These are phyloP conservation scores for Apostichopus leukothele DNA, from an alignment of 53 echinoderm and acorn worm genomes.

Conservation along the genomic window DNA sequence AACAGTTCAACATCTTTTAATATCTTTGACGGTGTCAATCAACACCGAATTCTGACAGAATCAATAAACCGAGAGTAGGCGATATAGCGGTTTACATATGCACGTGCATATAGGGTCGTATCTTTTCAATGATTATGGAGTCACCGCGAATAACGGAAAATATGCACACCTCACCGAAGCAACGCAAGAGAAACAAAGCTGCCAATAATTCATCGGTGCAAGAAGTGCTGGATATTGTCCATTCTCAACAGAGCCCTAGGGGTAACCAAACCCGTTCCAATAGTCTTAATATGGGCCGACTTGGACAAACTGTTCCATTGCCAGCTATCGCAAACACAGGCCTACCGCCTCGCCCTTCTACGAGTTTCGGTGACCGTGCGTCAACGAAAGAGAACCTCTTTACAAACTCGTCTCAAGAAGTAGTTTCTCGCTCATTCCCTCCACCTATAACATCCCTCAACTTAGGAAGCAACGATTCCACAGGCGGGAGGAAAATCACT, in stretches of 20 bases:
- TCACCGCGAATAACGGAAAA: not conserved
- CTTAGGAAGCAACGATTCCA: not conserved
- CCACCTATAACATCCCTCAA: constrained; percentile 10
- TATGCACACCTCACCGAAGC: not conserved
- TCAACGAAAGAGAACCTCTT: not conserved
- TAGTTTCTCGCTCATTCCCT: constrained; percentile 24
- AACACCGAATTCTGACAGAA: too few relatives aligned
- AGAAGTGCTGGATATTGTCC: constrained; percentile 36
- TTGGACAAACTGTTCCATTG: constrained; percentile 37
- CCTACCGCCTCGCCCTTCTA: constrained; percentile 12
- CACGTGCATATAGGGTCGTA: not conserved
- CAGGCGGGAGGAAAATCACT: not conserved
- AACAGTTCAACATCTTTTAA: too few relatives aligned
- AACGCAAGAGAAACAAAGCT: not conserved
- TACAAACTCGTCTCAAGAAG: not conserved
- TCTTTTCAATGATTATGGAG: not conserved
- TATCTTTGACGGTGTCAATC: too few relatives aligned
- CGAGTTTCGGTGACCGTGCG: constrained; percentile 24
- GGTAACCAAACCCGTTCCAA: not conserved
- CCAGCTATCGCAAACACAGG: constrained; percentile 18
- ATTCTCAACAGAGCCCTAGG: constrained; percentile 20
- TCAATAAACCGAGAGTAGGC: too few relatives aligned
- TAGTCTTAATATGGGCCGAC: constrained; percentile 16
- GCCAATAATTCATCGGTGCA: constrained; percentile 21
- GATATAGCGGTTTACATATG: too few relatives aligned